A percentile compares a stretch with the other conserved stretches of the same genome.
Evolutionary conservation across 2,888 invertebrate genomes (phyloP).

Genomic region (Ditula angustiorana): DNA sequence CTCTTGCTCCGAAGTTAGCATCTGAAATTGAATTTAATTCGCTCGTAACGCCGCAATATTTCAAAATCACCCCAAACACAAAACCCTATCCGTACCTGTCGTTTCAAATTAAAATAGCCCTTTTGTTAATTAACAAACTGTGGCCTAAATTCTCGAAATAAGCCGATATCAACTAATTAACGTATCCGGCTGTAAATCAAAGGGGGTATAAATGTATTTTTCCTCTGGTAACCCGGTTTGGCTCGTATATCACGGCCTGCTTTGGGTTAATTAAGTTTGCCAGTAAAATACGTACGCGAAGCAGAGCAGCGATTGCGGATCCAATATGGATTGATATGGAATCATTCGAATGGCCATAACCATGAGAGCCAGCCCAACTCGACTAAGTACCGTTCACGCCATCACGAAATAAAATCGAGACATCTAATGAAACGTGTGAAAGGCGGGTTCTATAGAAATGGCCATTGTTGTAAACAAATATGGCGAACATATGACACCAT

Average conservation of each 20-base stretch:
- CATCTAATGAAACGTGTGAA: no score
- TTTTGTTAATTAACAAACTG: conserved; percentile 34
- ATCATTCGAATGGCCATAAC: neutral
- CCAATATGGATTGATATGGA: neutral
- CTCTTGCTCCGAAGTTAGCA: neutral
- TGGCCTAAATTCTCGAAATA: conserved; percentile 35
- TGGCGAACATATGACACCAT: no score
- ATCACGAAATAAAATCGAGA: no score
- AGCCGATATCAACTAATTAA: conserved; percentile 40
- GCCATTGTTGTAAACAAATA: no score
- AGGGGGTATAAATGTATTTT: conserved; percentile 38
- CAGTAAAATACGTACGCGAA: conserved; percentile 26
- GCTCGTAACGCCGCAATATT: neutral
- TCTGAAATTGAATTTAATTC: neutral
- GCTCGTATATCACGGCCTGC: conserved; percentile 26
- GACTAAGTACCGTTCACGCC: no score
- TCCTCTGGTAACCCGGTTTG: conserved; percentile 16
- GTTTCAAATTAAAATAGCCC: conserved; percentile 16
- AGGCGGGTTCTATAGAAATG: no score
- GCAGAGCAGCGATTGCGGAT: neutral
- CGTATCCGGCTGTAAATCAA: conserved; percentile 35
- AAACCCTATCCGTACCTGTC: conserved; percentile 17
- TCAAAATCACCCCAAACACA: conserved; percentile 18
- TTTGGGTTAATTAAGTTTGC: conserved; percentile 36
- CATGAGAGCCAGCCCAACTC: no score